Conservation (phyloP, 2,113 vertebrate genomes). For the Pedionomus torquatus region DNA sequence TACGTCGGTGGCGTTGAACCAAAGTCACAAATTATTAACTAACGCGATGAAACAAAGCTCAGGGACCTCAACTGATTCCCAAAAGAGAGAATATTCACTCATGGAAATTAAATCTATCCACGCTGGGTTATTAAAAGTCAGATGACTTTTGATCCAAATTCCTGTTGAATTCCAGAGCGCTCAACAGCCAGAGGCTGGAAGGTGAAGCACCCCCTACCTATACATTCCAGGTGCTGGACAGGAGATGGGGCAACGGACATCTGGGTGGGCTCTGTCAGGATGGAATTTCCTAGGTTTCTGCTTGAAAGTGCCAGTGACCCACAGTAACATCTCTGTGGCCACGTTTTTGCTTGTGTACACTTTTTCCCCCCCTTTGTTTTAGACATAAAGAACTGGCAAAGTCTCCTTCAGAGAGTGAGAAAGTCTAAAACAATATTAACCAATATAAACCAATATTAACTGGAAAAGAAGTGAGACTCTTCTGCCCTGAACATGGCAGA, state of each 20-base stretch:
- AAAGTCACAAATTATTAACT: background rate
- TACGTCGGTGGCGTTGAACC: background rate
- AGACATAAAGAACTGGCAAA: background rate
- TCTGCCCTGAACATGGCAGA: background rate
- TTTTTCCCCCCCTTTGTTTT: background rate
- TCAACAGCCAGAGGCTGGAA: background rate
- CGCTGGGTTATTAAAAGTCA: too few relatives aligned
- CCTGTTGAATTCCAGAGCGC: background rate
- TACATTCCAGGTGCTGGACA: accelerated
- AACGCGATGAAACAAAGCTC: accelerated
- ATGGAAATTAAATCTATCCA: background rate
- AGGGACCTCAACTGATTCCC: background rate
- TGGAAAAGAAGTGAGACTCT: background rate
- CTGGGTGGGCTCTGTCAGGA: background rate
- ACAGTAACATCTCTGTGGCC: background rate
- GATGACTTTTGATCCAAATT: background rate
- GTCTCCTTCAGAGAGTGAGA: background rate
- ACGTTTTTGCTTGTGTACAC: accelerated
- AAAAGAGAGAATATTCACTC: background rate
- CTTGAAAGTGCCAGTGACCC: background rate
- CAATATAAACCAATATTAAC: too few relatives aligned
- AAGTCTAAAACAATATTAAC: background rate
- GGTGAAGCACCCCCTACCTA: background rate
- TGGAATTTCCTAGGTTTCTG: background rate
- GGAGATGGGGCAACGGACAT: background rate